These are phyloP conservation scores for Pungitius pungitius DNA, from an alignment of 2,113 vertebrate genomes.

Conservation along the genomic window DNA sequence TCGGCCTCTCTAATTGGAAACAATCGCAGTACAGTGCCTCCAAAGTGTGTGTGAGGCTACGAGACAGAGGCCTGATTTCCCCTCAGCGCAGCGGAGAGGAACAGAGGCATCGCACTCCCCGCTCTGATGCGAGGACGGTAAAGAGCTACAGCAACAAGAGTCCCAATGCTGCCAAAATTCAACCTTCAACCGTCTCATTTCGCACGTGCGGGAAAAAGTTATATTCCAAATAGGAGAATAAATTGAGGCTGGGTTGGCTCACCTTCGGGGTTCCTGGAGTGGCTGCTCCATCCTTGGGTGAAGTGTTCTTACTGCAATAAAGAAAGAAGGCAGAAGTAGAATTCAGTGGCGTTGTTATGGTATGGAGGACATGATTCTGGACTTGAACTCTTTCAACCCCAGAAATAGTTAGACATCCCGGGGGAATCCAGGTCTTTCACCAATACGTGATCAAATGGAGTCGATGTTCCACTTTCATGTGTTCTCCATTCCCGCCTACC, in stretches of 20 bases:
- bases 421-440: neutral
- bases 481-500: neutral
- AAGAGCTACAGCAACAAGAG: neutral
- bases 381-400: neutral
- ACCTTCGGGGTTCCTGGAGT: conserved; percentile 97
- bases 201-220: neutral
- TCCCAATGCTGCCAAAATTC: neutral
- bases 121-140: conserved; percentile 3
- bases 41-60: neutral
- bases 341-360: conserved; percentile 2
- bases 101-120: conserved; percentile 22
- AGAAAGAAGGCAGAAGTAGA: conserved; percentile 24
- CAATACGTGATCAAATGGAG: neutral
- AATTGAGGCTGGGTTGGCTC: conserved; percentile 69
- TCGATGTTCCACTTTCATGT: neutral
- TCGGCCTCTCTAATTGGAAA: conserved; percentile 61
- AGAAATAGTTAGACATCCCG: neutral
- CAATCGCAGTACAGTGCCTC: conserved; percentile 56
- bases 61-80: conserved; percentile 27
- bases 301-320: conserved; percentile 88
- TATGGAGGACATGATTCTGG: neutral
- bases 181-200: too few relatives aligned
- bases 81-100: conserved; percentile 48
- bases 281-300: conserved; percentile 89
- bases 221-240: neutral